Evolutionary conservation across 1,140 invertebrate genomes (phyloP), one percentile per base, ranked within the genome.

Genomic region (Leptinotarsa defecta): DNA sequence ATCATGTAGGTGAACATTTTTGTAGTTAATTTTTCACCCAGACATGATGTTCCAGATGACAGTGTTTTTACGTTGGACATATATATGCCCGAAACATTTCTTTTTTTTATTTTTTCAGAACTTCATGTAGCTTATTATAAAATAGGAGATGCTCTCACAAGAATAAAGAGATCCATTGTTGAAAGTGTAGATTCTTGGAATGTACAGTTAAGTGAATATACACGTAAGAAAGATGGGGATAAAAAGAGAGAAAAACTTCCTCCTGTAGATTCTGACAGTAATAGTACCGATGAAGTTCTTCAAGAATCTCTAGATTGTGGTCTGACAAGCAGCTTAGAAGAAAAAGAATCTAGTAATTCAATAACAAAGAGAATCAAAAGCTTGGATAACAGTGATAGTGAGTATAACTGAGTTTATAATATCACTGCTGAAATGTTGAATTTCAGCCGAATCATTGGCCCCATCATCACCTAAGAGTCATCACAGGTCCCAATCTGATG

Each of bases 151-250:
- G 85, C 87, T 15, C 85, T 93, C n/a, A 89, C 90, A 1, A 86
- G 88, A 43, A 81, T 93, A 8, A 92, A 92, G 81, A 85, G 89
- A 74, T 78, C 89, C 13, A 90, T 94, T 61, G 89, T 89, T 0
- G 92, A 94, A 77, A 87, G 89, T 2, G 89, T 92, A 1, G 86
- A 86, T 3, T 86, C 83, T 13, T 94, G 93, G 93, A 94, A 94
- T 81, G 74, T 79, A n/a, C 87, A 89, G 75, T 86, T 94, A 13
- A 75, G 72, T 0, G 81, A 83, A 65, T 75, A 61, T 13, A 73
- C 74, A 19, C 57, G 75, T 74, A 68, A 77, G 68, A 79, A 77
- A 57, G 82, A 83, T 24, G 65, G 24, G 20, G 84, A 85, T 68
- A 85, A 84, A 78, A 83, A 80, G 64, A 83, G 81, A 67, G 84